Conservation (phyloP, 2,797 vertebrate species). For the Momotus momota region DNA sequence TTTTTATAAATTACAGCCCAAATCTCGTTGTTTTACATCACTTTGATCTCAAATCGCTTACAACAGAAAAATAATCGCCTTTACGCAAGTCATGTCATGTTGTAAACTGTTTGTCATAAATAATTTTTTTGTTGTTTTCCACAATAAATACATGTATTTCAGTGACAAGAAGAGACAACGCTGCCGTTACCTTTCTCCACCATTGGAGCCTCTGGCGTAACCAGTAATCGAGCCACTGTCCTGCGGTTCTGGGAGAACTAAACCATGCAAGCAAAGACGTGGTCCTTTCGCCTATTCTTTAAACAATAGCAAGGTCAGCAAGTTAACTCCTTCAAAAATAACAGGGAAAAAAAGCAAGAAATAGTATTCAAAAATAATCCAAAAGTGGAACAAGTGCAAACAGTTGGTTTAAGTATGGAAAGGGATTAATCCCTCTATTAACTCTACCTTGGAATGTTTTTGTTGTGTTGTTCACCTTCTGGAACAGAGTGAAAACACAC, state of each 20-base stretch:
- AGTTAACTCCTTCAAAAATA: slow-evolving; percentile 71
- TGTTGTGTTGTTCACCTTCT: background rate
- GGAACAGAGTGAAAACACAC: slow-evolving; percentile 84
- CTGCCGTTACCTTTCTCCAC: slow-evolving; percentile 91
- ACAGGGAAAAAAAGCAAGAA: slow-evolving; percentile 52
- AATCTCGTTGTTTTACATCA: background rate
- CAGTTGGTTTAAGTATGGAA: background rate
- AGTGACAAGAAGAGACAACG: background rate
- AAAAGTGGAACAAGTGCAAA: background rate
- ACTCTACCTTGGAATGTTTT: slow-evolving; percentile 63
- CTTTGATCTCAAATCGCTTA: background rate
- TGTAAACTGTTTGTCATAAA: background rate
- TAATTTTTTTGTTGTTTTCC: accelerated
- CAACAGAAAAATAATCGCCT: background rate
- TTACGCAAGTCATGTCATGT: accelerated
- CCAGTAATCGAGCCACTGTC: slow-evolving; percentile 97
- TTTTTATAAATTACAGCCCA: background rate
- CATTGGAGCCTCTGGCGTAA: slow-evolving; percentile 90
- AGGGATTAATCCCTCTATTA: background rate
- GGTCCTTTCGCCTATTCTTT: slow-evolving; percentile 87
- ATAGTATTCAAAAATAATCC: slow-evolving; percentile 16
- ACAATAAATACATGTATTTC: accelerated
- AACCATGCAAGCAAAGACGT: slow-evolving; percentile 93
- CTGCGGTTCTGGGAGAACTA: slow-evolving; percentile 88
- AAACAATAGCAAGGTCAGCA: slow-evolving; percentile 69